Evolutionary conservation across 2,888 invertebrate genomes (phyloP).

Genomic region (Cerastoderma edule): DNA sequence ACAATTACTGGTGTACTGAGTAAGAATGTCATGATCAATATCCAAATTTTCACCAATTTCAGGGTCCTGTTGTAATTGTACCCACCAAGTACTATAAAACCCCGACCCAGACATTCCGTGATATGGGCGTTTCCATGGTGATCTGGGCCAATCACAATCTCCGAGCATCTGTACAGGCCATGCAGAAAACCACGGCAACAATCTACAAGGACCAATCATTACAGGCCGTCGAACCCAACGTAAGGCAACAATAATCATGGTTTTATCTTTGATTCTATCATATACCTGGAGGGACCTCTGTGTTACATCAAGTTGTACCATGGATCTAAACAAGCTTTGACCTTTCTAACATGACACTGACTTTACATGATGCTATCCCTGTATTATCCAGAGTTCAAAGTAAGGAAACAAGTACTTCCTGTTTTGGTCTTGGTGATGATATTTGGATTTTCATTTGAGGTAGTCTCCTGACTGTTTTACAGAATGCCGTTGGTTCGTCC

Average conservation of each 20-base stretch:
- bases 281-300: too few species aligned
- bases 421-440: too few species aligned
- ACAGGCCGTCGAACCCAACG: slow-evolving; percentile 81
- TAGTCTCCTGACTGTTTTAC: too few species aligned
- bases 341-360: too few species aligned
- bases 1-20: too few species aligned
- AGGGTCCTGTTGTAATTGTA: slow-evolving; percentile 84
- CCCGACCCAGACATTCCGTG: slow-evolving; percentile 82
- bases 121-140: slow-evolving; percentile 83
- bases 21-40: background rate
- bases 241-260: slow-evolving; percentile 50
- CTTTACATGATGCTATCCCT: too few species aligned
- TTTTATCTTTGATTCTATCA: background rate
- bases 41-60: slow-evolving; percentile 32
- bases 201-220: slow-evolving; percentile 83
- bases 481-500: too few species aligned
- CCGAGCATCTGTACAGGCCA: slow-evolving; percentile 83
- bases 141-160: slow-evolving; percentile 85
- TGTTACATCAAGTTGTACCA: too few species aligned
- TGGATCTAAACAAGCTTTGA: too few species aligned
- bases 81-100: slow-evolving; percentile 84
- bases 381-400: too few species aligned
- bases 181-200: slow-evolving; percentile 81
- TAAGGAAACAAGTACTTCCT: too few species aligned
- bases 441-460: too few species aligned